Base-by-base conservation (phyloP, 2,113 vertebrate genomes). In the Eptatretus burgeri region DNA sequence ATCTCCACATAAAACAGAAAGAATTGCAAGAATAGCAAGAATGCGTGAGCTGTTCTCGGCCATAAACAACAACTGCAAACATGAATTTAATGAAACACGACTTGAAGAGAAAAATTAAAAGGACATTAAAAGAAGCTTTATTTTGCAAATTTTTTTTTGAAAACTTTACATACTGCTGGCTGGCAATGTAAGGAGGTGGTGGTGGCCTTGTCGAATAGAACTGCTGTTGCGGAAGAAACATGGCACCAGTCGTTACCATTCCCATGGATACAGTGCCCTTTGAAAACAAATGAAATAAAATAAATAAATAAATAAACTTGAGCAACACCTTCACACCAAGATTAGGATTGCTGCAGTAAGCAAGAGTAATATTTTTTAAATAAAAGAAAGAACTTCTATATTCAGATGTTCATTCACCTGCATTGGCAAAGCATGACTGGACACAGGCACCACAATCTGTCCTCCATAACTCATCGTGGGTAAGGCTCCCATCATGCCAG, bases 1-100 rank as follows among this genome's bases (percentile, higher is more conserved):
- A 80, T 68, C 79, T 81, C 56, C 56, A 60, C n/a, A 17, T 9
- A 60, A 60, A 60, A 20, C n/a, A 60, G 20, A 10, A 20, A 17
- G 56, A n/a, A n/a, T n/a, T n/a, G n/a, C n/a, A n/a, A n/a, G n/a
- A n/a, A n/a, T n/a, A n/a, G n/a, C n/a, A n/a, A n/a, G n/a, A 60
- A 60, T 17, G n/a, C 13, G 56, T 60, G 20, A 60, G 20, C 56
- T 17, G 20, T 13, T 20, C n/a, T 20, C n/a, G 20, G 10, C 9
- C 11, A 60, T 60, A 11, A 60, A 60, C 56, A 60, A 17, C 56
- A 60, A n/a, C 1, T 60, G n/a, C 2, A 60, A 9, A 60, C 20
- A 11, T 10, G 11, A 17, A 11, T 60, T 60, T 9, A 10, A 60
- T 10, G 56, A 60, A 60, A 20, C 20, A 20, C 11, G n/a, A 60